Percentiles rank a stretch among this genome's conserved stretches.
phyloP scores from a whole-genome alignment of 2,888 invertebrate genomes.

The Netelia virgata region DNA sequence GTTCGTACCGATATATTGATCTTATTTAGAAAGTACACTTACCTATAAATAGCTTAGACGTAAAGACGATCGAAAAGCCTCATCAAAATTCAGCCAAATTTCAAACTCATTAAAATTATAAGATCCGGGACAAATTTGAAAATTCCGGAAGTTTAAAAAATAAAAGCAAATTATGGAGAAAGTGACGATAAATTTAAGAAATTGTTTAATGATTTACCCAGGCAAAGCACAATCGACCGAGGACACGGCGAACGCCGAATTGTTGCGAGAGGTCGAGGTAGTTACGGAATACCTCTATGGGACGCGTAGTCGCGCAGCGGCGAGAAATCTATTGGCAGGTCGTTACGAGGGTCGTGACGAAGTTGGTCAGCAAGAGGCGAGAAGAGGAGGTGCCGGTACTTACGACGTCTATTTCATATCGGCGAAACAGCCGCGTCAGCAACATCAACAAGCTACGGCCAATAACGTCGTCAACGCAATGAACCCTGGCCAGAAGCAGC shows the following conservation, averaged over 20 bases:
- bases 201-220: constrained; percentile 63
- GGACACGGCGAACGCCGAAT: constrained; percentile 84
- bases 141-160: background rate
- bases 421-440: constrained; percentile 77
- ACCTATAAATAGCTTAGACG: no score
- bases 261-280: constrained; percentile 86
- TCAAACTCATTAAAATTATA: no score
- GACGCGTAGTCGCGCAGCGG: constrained; percentile 86
- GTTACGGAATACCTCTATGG: constrained; percentile 87
- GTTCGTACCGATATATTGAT: no score
- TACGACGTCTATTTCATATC: constrained; percentile 82
- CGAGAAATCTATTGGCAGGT: constrained; percentile 85
- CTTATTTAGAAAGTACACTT: no score
- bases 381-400: constrained; percentile 57
- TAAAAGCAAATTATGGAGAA: background rate
- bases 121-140: no score
- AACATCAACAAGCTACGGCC: constrained; percentile 60
- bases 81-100: no score
- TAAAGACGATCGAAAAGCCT: no score
- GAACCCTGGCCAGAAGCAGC: constrained; percentile 67
- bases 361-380: constrained; percentile 56
- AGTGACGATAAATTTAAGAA: background rate
- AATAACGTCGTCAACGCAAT: constrained; percentile 68
- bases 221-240: constrained; percentile 83
- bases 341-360: constrained; percentile 82